Evolutionary conservation across 92 coral and sea anemone genomes (phyloP).

Genomic region (Pocillopora meandrina): DNA sequence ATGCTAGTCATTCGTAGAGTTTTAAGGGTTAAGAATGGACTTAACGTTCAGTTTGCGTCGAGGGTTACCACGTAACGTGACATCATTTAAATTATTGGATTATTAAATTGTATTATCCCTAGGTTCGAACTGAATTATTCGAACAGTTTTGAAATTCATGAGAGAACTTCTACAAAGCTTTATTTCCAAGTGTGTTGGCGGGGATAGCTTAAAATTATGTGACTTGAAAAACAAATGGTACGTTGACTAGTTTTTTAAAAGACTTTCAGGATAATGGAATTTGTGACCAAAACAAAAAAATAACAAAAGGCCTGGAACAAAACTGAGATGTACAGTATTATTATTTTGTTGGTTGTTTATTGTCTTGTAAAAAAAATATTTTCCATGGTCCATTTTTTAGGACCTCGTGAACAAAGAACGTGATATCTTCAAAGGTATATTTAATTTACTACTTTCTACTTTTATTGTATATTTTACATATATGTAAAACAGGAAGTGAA

Average conservation of each 20-base stretch:
- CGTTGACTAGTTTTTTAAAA: neutral
- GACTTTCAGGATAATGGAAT: neutral
- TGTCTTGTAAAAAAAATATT: neutral
- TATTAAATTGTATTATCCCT: neutral
- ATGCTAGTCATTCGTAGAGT: neutral
- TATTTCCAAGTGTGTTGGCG: neutral
- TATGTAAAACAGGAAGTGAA: neutral
- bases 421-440: neutral
- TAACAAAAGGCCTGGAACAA: neutral
- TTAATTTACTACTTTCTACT: conserved; percentile 12
- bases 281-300: conserved; percentile 4
- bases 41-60: neutral
- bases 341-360: neutral
- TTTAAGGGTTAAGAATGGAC: too few species aligned
- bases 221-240: neutral
- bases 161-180: neutral
- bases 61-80: conserved; percentile 10
- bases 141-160: neutral
- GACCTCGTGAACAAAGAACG: conserved; percentile 4
- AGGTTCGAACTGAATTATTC: neutral
- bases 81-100: neutral
- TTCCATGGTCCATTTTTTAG: neutral
- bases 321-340: conserved; percentile 18
- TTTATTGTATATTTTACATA: neutral
- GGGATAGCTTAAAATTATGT: neutral